A percentile compares a stretch with the other conserved stretches of the same genome.
These are phyloP conservation scores for Drosophila siamana DNA, from an alignment of 2,888 invertebrate species.

Conservation along the genomic window DNA sequence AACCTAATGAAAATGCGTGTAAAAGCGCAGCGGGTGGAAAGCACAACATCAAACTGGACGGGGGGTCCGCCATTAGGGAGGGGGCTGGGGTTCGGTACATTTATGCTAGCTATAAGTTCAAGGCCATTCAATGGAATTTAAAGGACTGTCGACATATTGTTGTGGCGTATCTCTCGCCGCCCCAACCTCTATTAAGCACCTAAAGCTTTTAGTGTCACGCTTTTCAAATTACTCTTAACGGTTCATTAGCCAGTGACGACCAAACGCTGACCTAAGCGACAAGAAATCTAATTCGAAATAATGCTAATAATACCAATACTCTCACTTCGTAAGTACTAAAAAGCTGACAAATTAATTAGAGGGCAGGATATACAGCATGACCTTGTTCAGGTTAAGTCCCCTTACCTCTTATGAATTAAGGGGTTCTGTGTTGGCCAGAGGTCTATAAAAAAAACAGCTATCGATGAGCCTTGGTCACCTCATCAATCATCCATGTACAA, in stretches of 20 bases:
- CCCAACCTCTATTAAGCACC: constrained; percentile 5
- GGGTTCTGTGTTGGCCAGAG: constrained; percentile 8
- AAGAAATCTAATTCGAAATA: constrained; percentile 34
- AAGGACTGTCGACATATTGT: constrained; percentile 19
- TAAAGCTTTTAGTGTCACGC: constrained; percentile 45
- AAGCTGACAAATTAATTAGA: constrained; percentile 43
- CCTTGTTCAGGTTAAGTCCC: constrained; percentile 44
- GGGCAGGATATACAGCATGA: constrained; percentile 31
- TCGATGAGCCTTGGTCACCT: constrained; percentile 37
- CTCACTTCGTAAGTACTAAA: constrained; percentile 10
- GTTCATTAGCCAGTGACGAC: constrained; percentile 32
- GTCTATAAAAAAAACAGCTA: constrained; percentile 32
- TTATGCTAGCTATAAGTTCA: constrained; percentile 65
- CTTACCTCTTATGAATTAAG: constrained; percentile 42
- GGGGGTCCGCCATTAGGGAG: not conserved
- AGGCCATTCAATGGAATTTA: constrained; percentile 58
- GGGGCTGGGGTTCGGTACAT: not conserved
- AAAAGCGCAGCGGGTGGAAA: constrained; percentile 34
- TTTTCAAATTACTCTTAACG: constrained; percentile 51
- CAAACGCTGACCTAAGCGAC: constrained; percentile 13
- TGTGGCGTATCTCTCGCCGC: not conserved
- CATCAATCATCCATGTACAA: constrained; percentile 53
- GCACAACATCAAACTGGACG: not conserved
- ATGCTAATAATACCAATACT: constrained; percentile 25
- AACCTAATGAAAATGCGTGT: constrained; percentile 65